These are phyloP conservation scores for Sprattus sprattus DNA, from an alignment of 2,113 vertebrate genomes.

Conservation along the genomic window DNA sequence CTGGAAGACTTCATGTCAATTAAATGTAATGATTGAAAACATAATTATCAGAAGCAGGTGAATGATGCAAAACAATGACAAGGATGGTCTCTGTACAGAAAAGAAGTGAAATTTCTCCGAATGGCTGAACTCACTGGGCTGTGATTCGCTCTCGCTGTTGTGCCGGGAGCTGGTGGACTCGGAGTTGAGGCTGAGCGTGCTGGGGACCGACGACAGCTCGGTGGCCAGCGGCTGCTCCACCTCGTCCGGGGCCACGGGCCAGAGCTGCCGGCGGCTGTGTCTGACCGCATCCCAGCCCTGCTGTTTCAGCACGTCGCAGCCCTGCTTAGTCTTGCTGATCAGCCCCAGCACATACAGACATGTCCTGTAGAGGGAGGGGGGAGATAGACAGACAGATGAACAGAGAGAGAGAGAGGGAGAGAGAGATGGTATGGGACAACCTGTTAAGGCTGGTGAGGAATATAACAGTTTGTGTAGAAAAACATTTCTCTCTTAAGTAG, in stretches of 20 bases:
- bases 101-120: no score
- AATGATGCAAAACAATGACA: neutral
- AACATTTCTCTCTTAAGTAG: no score
- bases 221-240: slow-evolving; percentile 77
- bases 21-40: no score
- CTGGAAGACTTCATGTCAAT: no score
- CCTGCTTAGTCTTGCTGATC: slow-evolving; percentile 83
- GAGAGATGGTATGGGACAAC: neutral
- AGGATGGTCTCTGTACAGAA: neutral
- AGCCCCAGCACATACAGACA: slow-evolving; percentile 84
- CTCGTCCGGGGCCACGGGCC: slow-evolving; percentile 84
- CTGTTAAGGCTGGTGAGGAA: no score
- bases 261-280: slow-evolving; percentile 78
- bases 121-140: slow-evolving; percentile 73
- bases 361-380: slow-evolving; percentile 63
- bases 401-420: neutral
- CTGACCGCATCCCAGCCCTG: slow-evolving; percentile 82
- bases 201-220: slow-evolving; percentile 81
- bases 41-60: neutral
- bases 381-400: neutral
- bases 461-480: no score
- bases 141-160: slow-evolving; percentile 85
- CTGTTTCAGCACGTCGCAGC: slow-evolving; percentile 81
- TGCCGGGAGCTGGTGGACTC: slow-evolving; percentile 83
- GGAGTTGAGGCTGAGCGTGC: slow-evolving; percentile 81